phyloP scores from a whole-genome alignment of 2,797 vertebrate genomes.

The Thamnophis elegans region DNA sequence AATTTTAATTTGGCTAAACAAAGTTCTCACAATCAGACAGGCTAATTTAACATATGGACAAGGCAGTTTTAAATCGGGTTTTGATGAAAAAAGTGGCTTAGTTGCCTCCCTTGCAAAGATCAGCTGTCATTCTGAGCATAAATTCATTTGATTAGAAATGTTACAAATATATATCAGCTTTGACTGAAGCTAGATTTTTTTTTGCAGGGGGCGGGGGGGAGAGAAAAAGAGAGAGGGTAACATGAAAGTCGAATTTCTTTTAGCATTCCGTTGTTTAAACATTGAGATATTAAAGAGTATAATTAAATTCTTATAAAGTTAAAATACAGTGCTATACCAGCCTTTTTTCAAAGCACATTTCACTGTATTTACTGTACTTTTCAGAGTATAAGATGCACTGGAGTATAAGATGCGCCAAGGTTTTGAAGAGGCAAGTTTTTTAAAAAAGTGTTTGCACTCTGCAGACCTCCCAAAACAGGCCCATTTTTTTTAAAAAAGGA shows the following conservation, averaged over 20 bases:
- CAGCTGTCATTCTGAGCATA: slow-evolving; percentile 2
- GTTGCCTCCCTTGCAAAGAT: accelerated
- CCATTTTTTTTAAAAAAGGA: too few relatives aligned
- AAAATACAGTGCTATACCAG: background rate
- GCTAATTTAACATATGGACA: slow-evolving; percentile 42
- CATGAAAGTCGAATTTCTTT: background rate
- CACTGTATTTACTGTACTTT: background rate
- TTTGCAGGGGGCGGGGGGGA: background rate
- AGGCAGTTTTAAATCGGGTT: slow-evolving; percentile 32
- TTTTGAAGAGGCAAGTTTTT: too few relatives aligned
- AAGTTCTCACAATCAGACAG: slow-evolving; percentile 38
- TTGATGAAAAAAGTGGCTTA: slow-evolving; percentile 17
- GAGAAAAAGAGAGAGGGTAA: background rate
- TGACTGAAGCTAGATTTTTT: background rate
- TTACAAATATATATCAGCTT: slow-evolving; percentile 23
- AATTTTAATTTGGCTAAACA: slow-evolving; percentile 60
- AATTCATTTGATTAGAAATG: slow-evolving; percentile 26
- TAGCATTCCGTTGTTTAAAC: background rate
- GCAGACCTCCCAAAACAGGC: too few relatives aligned
- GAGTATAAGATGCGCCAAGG: too few relatives aligned
- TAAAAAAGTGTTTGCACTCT: too few relatives aligned
- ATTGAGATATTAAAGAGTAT: background rate
- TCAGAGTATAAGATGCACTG: too few relatives aligned
- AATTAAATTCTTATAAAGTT: background rate
- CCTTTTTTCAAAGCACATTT: background rate